These are phyloP conservation scores for Trissolcus basalis DNA, from an alignment of 1,140 invertebrate species.

Conservation along the genomic window DNA sequence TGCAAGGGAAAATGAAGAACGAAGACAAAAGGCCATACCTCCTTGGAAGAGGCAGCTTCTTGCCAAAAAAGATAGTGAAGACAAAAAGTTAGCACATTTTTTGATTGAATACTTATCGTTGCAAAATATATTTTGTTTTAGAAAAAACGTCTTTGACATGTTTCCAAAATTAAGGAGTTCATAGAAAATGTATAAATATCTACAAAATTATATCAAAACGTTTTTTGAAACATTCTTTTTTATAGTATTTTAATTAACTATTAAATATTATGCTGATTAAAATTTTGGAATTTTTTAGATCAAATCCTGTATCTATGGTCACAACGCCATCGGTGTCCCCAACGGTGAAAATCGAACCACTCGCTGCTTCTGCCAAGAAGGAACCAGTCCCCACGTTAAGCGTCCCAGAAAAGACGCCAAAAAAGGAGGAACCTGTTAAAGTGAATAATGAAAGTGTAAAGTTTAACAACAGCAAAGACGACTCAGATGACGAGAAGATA, in stretches of 20 bases:
- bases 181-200: too few species aligned
- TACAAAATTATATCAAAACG: too few species aligned
- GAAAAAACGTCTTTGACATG: neutral
- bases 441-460: slow-evolving; percentile 32
- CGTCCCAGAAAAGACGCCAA: neutral
- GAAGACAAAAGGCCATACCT: slow-evolving; percentile 89
- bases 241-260: too few species aligned
- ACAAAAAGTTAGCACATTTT: slow-evolving; percentile 77
- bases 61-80: slow-evolving; percentile 86
- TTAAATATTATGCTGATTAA: too few species aligned
- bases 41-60: slow-evolving; percentile 94
- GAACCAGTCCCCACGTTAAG: slow-evolving; percentile 32
- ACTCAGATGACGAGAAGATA: slow-evolving; percentile 79
- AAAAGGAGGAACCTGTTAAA: slow-evolving; percentile 56
- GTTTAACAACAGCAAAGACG: slow-evolving; percentile 62
- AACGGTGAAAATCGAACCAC: slow-evolving; percentile 65
- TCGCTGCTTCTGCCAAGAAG: slow-evolving; percentile 48
- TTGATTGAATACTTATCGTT: neutral
- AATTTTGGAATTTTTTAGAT: too few species aligned
- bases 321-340: slow-evolving; percentile 12
- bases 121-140: neutral
- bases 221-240: too few species aligned
- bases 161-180: too few species aligned
- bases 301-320: slow-evolving; percentile 30
- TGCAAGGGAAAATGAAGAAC: slow-evolving; percentile 88